A percentile compares a stretch with the other conserved stretches of the same genome.
phyloP scores from a whole-genome alignment of 2,797 vertebrate genomes.

The Zonotrichia albicollis region DNA sequence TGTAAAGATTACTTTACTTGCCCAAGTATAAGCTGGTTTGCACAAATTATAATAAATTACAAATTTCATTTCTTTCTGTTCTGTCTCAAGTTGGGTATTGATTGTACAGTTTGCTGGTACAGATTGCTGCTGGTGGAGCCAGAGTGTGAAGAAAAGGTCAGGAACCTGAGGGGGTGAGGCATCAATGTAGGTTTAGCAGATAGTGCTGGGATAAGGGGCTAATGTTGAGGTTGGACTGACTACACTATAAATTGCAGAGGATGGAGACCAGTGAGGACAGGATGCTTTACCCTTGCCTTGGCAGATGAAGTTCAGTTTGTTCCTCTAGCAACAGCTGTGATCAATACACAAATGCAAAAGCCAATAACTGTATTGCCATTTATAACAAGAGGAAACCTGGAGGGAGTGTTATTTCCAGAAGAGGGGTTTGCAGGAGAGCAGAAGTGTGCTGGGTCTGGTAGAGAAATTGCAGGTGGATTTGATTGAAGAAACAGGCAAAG shows the following conservation, averaged over 20 bases:
- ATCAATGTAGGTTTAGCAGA: not conserved
- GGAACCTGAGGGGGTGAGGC: not conserved
- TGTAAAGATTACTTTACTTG: not conserved
- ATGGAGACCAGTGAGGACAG: not conserved
- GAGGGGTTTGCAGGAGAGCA: not conserved
- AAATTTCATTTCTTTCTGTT: not conserved
- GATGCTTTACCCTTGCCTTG: not conserved
- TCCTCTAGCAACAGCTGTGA: not conserved
- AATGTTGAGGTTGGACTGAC: not conserved
- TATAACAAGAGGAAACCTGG: not conserved
- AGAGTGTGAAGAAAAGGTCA: not conserved
- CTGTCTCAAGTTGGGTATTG: fast-evolving
- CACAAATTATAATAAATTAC: not conserved
- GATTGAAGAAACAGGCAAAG: not conserved
- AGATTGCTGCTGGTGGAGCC: not conserved
- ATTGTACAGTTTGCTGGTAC: not conserved
- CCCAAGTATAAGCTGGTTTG: not conserved
- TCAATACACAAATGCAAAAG: not conserved
- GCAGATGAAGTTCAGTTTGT: not conserved
- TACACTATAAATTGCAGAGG: not conserved
- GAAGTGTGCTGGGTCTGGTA: not conserved
- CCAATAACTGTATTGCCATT: not conserved
- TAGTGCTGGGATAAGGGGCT: not conserved
- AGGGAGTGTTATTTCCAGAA: not conserved
- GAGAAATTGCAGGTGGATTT: not conserved